Base-by-base conservation (phyloP, 2,113 vertebrate genomes). In the Morone saxatilis region DNA sequence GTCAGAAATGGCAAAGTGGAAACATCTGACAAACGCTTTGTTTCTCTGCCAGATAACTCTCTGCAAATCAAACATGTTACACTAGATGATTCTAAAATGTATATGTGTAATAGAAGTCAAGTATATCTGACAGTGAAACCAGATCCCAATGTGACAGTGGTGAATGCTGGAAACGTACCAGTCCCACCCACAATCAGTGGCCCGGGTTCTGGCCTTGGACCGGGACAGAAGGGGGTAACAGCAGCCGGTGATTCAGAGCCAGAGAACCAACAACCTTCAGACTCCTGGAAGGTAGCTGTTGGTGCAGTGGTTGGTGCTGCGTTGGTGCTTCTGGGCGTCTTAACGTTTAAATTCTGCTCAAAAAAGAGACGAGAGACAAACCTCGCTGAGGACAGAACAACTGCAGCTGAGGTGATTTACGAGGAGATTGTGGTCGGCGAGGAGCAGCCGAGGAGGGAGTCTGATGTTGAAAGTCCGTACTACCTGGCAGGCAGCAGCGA, bases 251-350 rank as follows among this genome's bases (percentile, higher is more conserved):
- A 22, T 7, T 14, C n/a, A 19, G 72, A 40, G 7, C 1, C 2
- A 40, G 25, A 5, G 40, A 14, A 17, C 43, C 63, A 5, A 2
- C 16, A 5, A 0, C 0, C 54, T 9, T 75, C 73, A 1, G 74
- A 66, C 48, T 3, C 3, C 2, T 88, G 86, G 86, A 80, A 76
- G 14, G 8, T 85, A 1, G 68, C 53, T 4, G 81, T 63, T 0
- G 76, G 75, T 0, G 57, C 66, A 0, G 38, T 57, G 0, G 13
- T 50, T 0, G 84, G 81, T 20, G 86, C 54, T 0, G 8, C 57
- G 0, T 16, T 62, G 75, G n/a, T 78, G 57, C 53, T 86, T 1
- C 6, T 22, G 7, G 25, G 1, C 41, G 0, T 71, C 19, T 4
- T 88, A 0, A 45, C 9, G 2, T 31, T 78, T 48, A 84, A 45